Evolutionary conservation across 2,888 invertebrate species (phyloP).

Genomic region (Zelleria hepariella): DNA sequence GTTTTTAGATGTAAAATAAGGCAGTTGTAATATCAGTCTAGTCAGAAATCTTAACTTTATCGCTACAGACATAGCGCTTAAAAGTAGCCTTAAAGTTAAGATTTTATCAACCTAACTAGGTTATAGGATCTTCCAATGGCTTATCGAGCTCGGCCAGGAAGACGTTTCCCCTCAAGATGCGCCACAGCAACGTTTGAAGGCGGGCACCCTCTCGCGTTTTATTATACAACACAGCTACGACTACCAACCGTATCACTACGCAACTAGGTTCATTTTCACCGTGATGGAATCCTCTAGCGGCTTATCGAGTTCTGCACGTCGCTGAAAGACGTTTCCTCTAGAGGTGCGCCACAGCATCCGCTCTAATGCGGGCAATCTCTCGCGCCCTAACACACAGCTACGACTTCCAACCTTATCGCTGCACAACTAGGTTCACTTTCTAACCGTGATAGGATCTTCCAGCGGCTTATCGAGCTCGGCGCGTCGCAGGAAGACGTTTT

Average conservation of each 20-base stretch:
- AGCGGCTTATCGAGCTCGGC: conserved; percentile 87
- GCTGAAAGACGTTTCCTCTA: conserved; percentile 90
- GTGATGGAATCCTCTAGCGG: conserved; percentile 88
- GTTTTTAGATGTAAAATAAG: too few species aligned
- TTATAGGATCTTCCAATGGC: conserved; percentile 87
- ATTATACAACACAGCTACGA: conserved; percentile 84
- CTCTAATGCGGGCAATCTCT: conserved; percentile 91
- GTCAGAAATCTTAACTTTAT: too few species aligned
- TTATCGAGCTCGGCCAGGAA: conserved; percentile 90
- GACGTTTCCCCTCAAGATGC: conserved; percentile 93
- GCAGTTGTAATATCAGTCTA: too few species aligned
- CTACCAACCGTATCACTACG: too few species aligned
- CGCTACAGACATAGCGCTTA: too few species aligned
- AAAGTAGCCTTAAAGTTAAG: too few species aligned
- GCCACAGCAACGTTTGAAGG: conserved; percentile 96
- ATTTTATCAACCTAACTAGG: too few species aligned
- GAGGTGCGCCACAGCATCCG: conserved; percentile 94
- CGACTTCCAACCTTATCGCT: too few species aligned
- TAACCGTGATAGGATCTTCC: conserved; percentile 89
- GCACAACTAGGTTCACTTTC: too few species aligned
- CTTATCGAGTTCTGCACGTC: conserved; percentile 87
- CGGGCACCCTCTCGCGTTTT: conserved; percentile 86
- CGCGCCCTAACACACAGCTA: conserved; percentile 60
- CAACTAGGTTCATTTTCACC: too few species aligned
- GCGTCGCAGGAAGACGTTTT: conserved; percentile 90